Conservation (phyloP, 2,797 vertebrate genomes). For the Tenualosa thibaudeaui region DNA sequence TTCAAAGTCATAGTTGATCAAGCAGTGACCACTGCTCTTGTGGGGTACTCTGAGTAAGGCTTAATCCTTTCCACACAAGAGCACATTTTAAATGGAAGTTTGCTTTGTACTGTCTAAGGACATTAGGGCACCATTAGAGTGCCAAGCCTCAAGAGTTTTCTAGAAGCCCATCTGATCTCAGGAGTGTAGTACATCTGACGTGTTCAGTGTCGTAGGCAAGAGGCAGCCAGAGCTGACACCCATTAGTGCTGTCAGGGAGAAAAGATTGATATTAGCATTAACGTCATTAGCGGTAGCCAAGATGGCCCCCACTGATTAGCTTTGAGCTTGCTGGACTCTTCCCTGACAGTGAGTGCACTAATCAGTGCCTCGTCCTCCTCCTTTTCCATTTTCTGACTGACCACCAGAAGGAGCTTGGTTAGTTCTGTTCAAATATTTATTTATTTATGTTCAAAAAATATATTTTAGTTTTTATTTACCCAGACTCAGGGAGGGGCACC, state of each 20-base stretch:
- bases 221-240: background rate
- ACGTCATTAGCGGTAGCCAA: background rate
- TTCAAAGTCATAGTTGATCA: background rate
- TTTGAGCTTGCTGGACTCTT: background rate
- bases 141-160: background rate
- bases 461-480: background rate
- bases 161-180: background rate
- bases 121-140: background rate
- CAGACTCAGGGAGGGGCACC: slow-evolving; percentile 6
- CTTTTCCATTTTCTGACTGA: background rate
- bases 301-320: slow-evolving; percentile 34
- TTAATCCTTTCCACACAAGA: background rate
- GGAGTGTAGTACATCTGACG: background rate
- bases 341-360: slow-evolving; percentile 28
- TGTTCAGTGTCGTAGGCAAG: background rate
- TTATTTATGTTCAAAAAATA: background rate
- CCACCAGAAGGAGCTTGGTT: background rate
- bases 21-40: background rate
- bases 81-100: background rate
- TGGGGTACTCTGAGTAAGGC: background rate
- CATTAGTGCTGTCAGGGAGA: slow-evolving; percentile 15
- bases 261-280: slow-evolving; percentile 4
- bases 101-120: background rate
- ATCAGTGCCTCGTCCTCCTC: slow-evolving; percentile 34
- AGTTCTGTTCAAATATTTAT: background rate